Evolutionary conservation across 2,797 vertebrate species (phyloP).

Genomic region (Hybognathus amarus): DNA sequence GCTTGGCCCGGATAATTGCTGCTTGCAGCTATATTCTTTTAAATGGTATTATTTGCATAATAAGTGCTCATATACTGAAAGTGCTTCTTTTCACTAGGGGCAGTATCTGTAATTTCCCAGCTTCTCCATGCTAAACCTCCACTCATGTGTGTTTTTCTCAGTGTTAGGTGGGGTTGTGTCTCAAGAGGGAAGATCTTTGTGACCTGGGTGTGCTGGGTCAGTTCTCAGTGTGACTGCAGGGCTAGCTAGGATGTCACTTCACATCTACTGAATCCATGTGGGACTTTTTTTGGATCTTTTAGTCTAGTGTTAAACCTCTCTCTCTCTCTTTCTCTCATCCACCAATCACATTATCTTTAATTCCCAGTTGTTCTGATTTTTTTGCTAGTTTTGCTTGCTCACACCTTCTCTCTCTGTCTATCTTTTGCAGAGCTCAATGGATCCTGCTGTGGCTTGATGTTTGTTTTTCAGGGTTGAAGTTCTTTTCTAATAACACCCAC

Average conservation of each 20-base stretch:
- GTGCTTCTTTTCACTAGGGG: not conserved
- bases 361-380: not conserved
- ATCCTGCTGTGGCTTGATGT: not conserved
- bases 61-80: not conserved
- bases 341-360: not conserved
- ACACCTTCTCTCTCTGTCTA: not conserved
- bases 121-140: not conserved
- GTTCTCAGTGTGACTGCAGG: constrained; percentile 26
- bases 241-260: constrained; percentile 4
- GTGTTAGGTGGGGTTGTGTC: constrained; percentile 25
- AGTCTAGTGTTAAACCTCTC: not conserved
- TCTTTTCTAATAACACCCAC: not conserved
- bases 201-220: constrained; percentile 57
- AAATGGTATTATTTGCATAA: not conserved
- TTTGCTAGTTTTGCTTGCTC: not conserved
- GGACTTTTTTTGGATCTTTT: constrained; percentile 48
- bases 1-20: too few relatives aligned
- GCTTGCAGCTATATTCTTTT: too few relatives aligned
- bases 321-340: not conserved
- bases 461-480: not conserved
- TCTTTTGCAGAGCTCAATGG: not conserved
- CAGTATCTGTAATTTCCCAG: not conserved
- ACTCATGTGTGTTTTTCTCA: not conserved
- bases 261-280: constrained; percentile 48
- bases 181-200: constrained; percentile 38